Percentiles rank a stretch among this genome's conserved stretches.
Evolutionary conservation across 2,113 vertebrate genomes (phyloP).

Genomic region (Dipodomys spectabilis): DNA sequence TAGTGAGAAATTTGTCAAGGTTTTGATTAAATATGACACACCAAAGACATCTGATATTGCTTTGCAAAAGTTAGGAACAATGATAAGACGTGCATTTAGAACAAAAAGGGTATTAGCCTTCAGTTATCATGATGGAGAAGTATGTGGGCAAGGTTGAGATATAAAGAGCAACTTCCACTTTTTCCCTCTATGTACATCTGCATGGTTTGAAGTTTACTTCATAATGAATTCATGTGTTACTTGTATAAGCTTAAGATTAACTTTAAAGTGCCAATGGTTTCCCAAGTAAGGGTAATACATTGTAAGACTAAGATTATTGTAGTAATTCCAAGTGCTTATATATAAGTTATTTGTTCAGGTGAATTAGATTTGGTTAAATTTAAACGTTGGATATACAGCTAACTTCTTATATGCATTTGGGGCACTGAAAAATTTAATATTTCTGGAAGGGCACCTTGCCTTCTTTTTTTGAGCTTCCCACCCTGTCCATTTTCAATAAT

Average conservation of each 20-base stretch:
- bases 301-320: not conserved
- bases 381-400: not conserved
- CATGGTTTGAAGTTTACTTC: conserved; percentile 28
- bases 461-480: not conserved
- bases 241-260: conserved; percentile 26
- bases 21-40: conserved; percentile 51
- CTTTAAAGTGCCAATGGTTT: conserved; percentile 8
- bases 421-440: not conserved
- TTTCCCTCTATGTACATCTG: not conserved
- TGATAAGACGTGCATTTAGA: not conserved
- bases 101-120: not conserved
- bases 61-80: not conserved
- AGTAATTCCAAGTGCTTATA: not conserved
- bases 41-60: conserved; percentile 24
- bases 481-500: not conserved
- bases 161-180: not conserved
- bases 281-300: not conserved
- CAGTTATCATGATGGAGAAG: not conserved
- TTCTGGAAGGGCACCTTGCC: not conserved
- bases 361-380: conserved; percentile 22
- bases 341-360: not conserved
- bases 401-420: not conserved
- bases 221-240: not conserved
- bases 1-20: conserved; percentile 38
- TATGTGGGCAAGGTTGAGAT: not conserved